Evolutionary conservation across 2,888 invertebrate species (phyloP).

Genomic region (Lypha dubia): DNA sequence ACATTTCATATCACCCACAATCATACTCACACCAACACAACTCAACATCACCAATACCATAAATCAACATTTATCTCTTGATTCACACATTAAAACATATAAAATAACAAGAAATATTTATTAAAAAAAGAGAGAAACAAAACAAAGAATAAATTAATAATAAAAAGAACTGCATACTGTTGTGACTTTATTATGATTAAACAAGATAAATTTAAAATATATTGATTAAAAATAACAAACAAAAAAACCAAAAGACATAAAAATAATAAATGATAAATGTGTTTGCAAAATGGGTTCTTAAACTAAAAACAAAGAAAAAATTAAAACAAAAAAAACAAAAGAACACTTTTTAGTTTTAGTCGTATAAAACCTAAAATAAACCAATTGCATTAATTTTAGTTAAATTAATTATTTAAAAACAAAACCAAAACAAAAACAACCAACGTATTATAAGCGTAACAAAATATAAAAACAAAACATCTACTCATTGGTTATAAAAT

Average conservation of each 20-base stretch:
- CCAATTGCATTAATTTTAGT: slow-evolving; percentile 71
- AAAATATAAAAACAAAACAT: slow-evolving; percentile 49
- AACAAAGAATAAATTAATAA: slow-evolving; percentile 36
- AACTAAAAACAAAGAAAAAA: slow-evolving; percentile 59
- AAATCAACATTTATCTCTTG: slow-evolving; percentile 56
- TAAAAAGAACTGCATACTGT: slow-evolving; percentile 75
- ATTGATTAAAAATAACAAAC: slow-evolving; percentile 58
- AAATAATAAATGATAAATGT: slow-evolving; percentile 67
- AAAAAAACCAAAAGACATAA: slow-evolving; percentile 34
- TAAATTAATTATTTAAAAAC: slow-evolving; percentile 66
- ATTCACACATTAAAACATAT: slow-evolving; percentile 44
- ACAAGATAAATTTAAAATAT: slow-evolving; percentile 60
- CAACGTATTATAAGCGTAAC: slow-evolving; percentile 66
- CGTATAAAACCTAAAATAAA: slow-evolving; percentile 48
- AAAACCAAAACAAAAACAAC: slow-evolving; percentile 33
- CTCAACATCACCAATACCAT: slow-evolving; percentile 14
- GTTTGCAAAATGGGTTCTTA: slow-evolving; percentile 67
- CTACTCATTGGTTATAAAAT: slow-evolving; percentile 68
- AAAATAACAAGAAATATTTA: slow-evolving; percentile 50
- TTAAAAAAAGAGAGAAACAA: slow-evolving; percentile 28
- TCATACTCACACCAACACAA: slow-evolving; percentile 11
- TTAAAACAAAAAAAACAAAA: slow-evolving; percentile 61
- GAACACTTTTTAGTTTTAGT: slow-evolving; percentile 68
- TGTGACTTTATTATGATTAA: slow-evolving; percentile 74
- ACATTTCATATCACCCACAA: neutral